A percentile compares a stretch with the other conserved stretches of the same genome.
Conservation (phyloP, 2,797 vertebrate species). For the Sebastes aleutianus region DNA sequence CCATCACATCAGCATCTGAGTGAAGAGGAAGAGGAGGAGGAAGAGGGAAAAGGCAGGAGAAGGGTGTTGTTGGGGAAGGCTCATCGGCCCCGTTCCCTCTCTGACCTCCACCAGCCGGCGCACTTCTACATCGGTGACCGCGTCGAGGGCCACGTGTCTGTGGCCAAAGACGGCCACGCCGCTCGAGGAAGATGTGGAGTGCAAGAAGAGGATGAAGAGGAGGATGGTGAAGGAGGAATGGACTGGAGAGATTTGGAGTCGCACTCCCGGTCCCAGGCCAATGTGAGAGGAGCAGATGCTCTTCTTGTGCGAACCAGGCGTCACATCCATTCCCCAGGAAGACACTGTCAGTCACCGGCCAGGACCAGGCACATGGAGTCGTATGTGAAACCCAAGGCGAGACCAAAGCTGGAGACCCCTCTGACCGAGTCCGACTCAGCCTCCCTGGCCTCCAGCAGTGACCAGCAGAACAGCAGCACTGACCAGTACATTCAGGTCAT, state of each 20-base stretch:
- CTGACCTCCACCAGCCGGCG: slow-evolving; percentile 82
- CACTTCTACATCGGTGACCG: slow-evolving; percentile 85
- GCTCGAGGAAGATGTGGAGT: slow-evolving; percentile 55
- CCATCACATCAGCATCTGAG: slow-evolving; percentile 80
- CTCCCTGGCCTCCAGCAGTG: slow-evolving; percentile 91
- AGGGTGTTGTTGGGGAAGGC: slow-evolving; percentile 60
- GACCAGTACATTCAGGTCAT: slow-evolving; percentile 93
- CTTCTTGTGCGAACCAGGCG: slow-evolving; percentile 40
- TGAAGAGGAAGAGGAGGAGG: slow-evolving; percentile 86
- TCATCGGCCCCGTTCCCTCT: slow-evolving; percentile 80
- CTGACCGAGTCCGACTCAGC: slow-evolving; percentile 90
- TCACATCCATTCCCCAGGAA: slow-evolving; percentile 54
- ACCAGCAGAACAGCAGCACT: slow-evolving; percentile 90
- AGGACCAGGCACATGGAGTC: slow-evolving; percentile 67
- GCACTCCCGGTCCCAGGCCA: slow-evolving; percentile 69
- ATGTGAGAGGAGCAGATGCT: slow-evolving; percentile 66
- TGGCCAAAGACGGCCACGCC: slow-evolving; percentile 57
- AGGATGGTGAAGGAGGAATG: slow-evolving; percentile 66
- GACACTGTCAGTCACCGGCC: slow-evolving; percentile 37
- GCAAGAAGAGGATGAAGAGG: slow-evolving; percentile 67
- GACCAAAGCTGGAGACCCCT: slow-evolving; percentile 79
- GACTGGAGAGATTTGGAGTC: slow-evolving; percentile 68
- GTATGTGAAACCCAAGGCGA: slow-evolving; percentile 78
- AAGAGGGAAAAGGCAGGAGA: slow-evolving; percentile 68
- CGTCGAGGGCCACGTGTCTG: slow-evolving; percentile 68